Percentiles rank a stretch among this genome's conserved stretches.
These are phyloP conservation scores for Heliothis subflexa DNA, from an alignment of 1,140 invertebrate species.

Conservation along the genomic window DNA sequence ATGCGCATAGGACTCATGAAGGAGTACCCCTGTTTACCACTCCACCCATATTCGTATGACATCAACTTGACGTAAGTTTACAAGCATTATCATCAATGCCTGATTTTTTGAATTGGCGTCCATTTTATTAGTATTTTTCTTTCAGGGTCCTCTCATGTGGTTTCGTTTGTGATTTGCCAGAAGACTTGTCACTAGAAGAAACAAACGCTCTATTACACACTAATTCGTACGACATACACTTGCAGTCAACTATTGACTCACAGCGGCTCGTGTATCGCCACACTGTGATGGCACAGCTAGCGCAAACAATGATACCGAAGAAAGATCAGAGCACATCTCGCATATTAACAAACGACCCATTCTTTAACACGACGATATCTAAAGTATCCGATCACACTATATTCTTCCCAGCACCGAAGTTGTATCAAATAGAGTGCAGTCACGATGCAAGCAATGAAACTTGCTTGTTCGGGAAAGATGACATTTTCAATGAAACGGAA, in stretches of 20 bases:
- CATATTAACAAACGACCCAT: conserved; percentile 87
- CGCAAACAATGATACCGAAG: conserved; percentile 76
- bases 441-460: conserved; percentile 62
- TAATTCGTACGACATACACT: conserved; percentile 86
- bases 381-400: conserved; percentile 85
- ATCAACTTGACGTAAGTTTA: conserved; percentile 79
- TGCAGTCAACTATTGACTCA: conserved; percentile 78
- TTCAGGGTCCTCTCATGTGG: conserved; percentile 86
- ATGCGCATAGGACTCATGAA: conserved; percentile 84
- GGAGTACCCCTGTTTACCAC: conserved; percentile 85
- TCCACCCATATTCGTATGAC: conserved; percentile 78
- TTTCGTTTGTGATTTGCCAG: conserved; percentile 87
- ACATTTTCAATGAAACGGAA: conserved; percentile 63
- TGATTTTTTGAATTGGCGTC: not conserved
- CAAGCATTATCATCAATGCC: not conserved
- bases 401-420: conserved; percentile 88
- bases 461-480: conserved; percentile 68
- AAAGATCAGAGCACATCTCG: conserved; percentile 86
- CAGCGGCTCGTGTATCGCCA: conserved; percentile 77
- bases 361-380: conserved; percentile 87
- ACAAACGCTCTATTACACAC: conserved; percentile 82
- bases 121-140: conserved; percentile 39
- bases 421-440: conserved; percentile 74
- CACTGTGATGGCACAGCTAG: conserved; percentile 66
- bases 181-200: conserved; percentile 80